Percentiles rank a stretch among this genome's conserved stretches.
Conservation (phyloP, 2,888 invertebrate species). For the Napeogenes inachia region DNA sequence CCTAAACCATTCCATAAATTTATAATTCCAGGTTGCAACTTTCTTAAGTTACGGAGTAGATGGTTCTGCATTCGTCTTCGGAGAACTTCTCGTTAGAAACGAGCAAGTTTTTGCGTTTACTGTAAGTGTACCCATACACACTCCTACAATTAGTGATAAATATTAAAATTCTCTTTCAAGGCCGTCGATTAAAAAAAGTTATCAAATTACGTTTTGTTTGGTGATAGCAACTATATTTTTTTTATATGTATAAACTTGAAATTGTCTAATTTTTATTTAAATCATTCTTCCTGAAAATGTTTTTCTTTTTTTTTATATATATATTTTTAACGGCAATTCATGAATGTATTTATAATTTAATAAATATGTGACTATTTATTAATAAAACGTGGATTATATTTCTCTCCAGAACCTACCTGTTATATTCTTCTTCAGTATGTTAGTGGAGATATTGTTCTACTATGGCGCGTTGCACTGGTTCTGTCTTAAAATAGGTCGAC, state of each 20-base stretch:
- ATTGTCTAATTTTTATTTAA: no score
- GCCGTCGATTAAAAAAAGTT: no score
- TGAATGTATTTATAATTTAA: no score
- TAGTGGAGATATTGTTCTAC: conserved; percentile 92
- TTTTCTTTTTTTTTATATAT: background rate
- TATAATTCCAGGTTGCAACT: conserved; percentile 70
- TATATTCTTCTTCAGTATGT: conserved; percentile 95
- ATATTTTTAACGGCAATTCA: background rate
- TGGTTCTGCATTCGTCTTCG: conserved; percentile 92
- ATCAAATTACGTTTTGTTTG: no score
- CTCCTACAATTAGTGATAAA: no score
- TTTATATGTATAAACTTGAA: no score
- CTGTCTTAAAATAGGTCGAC: conserved; percentile 87
- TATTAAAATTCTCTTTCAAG: no score
- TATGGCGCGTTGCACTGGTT: conserved; percentile 92
- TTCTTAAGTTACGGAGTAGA: conserved; percentile 88
- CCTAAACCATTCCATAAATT: background rate
- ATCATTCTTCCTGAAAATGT: no score
- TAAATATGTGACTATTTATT: no score
- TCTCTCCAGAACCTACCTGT: conserved; percentile 85
- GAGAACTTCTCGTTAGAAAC: conserved; percentile 78
- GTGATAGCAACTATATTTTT: no score
- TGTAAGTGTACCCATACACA: conserved; percentile 68
- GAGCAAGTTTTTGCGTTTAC: conserved; percentile 89
- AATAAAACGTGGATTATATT: no score